Evolutionary conservation across 2,113 vertebrate genomes (phyloP).

Genomic region (Psilopsiagon aymara): DNA sequence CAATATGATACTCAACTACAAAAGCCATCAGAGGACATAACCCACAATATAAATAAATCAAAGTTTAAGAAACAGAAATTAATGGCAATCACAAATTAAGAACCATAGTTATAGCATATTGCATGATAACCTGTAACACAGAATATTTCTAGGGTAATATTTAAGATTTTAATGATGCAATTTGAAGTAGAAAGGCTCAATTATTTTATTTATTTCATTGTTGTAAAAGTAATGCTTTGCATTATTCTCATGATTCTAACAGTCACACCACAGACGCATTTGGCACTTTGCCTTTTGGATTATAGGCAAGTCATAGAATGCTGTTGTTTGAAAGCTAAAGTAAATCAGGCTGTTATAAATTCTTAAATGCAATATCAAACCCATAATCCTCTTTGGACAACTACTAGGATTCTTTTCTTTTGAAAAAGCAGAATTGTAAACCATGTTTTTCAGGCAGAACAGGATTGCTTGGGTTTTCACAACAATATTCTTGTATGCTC

Average conservation of each 20-base stretch:
- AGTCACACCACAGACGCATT: slow-evolving; percentile 24
- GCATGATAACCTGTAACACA: not conserved
- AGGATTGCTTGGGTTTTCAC: slow-evolving; percentile 14
- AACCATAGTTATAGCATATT: not conserved
- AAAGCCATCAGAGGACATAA: not conserved
- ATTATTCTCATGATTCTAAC: slow-evolving; percentile 10
- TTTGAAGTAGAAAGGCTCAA: not conserved
- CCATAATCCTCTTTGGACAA: slow-evolving; percentile 56
- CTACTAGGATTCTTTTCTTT: not conserved
- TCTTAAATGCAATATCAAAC: slow-evolving; percentile 56
- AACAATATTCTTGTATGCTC: slow-evolving; percentile 11
- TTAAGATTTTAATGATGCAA: not conserved
- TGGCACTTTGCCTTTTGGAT: slow-evolving; percentile 62
- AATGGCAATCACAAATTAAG: not conserved
- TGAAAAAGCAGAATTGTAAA: not conserved
- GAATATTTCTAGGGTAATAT: not conserved
- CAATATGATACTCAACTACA: not conserved
- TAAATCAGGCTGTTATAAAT: slow-evolving; percentile 62
- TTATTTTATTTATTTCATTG: not conserved
- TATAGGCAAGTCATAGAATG: slow-evolving; percentile 47
- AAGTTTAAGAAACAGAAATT: not conserved
- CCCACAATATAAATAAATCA: not conserved
- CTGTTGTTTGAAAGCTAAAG: slow-evolving; percentile 63
- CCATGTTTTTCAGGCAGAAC: not conserved
- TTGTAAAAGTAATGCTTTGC: not conserved